Evolutionary conservation across 2,113 vertebrate genomes (phyloP), one percentile per base, ranked within the genome.

Genomic region (Potamarius usumacintae): DNA sequence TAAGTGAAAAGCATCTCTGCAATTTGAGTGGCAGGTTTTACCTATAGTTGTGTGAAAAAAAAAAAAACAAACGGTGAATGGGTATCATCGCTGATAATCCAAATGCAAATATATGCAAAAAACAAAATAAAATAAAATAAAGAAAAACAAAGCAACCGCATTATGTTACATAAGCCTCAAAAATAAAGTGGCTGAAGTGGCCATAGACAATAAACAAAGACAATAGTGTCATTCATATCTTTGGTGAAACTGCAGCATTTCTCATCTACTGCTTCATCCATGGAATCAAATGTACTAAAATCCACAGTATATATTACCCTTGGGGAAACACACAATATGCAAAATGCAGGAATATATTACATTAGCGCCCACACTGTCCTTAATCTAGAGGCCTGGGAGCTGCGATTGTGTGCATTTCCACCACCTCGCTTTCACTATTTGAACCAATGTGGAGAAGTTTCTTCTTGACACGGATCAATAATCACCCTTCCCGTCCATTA

Each of bases 401-500:
- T 86, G 48, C 57, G 18, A 82, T 74, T 30, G 52, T 69, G 53
- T 74, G 30, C 17, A 58, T 86, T 69, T 85, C 74, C 55, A 5
- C 78, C 30, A 65, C 48, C 78, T 50, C 8, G 8, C 25, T 52
- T 60, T 53, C 48, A 17, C 15, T 57, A 58, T 86, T 83, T 87
- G 65, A 81, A 86, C 86, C 20, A 48, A 79, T 27, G 57, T 69
- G 82, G 65, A 48, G 60, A 84, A 86, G 84, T 88, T 88, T 88
- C 85, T 85, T 87, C 63, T 85, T 85, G 79, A 90, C 81, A 84
- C 77, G 83, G 85, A 91, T 91, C 90, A 87, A 90, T 89, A 89
- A 87, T 87, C 85, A 85, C n/a, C 11, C 60, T 67, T 71, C 85
- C 90, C 42, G 27, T 85, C 80, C 65, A 58, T 83, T 88, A 90